Base-by-base conservation (phyloP, 2,888 invertebrate genomes). In the Agrilus biguttatus region DNA sequence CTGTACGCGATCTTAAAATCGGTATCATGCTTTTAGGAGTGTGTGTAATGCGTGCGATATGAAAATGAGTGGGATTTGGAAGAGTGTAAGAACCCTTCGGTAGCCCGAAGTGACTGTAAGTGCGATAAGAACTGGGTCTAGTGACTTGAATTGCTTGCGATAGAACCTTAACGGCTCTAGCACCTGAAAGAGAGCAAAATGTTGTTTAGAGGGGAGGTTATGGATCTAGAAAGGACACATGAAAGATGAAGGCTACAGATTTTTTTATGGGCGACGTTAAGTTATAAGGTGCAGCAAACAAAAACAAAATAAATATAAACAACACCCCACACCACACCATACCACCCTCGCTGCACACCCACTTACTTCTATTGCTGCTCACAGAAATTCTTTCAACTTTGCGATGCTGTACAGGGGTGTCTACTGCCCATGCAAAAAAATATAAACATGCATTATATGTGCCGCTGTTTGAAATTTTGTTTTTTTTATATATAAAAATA, bases 21-120 rank as follows among this genome's bases (percentile, higher is more conserved):
- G 65, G 63, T 19, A 56, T 56, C 49, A 54, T 53, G 35, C 51
- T 50, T 43, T 50, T 48, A 39, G 59, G 51, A 14, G 57, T 51
- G 40, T 59, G 50, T 33, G 50, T 55, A 40, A 55, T 49, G 37
- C 53, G 61, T 13, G 54, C 63, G 46, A 65, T 54, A 49, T 67
- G 67, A 54, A 58, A 67, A 48, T 67, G 67, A 32, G 52, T 52
- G 36, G 67, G 67, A 48, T 66, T 66, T 39, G 66, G 66, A 12
- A 57, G 47, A 38, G 49, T 39, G 49, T 63, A 67, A 6, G 66
- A 62, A 38, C 66, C 67, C 44, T 60, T 61, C 8, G 66, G 67
- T 36, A 64, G 55, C 34, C 66, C 66, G 39, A 59, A 55, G 50
- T 59, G 59, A 53, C 56, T 63, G 45, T 58, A 51, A 28, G 66